phyloP scores from a whole-genome alignment of 2,113 vertebrate genomes.

The Campylomormyrus numenius region DNA sequence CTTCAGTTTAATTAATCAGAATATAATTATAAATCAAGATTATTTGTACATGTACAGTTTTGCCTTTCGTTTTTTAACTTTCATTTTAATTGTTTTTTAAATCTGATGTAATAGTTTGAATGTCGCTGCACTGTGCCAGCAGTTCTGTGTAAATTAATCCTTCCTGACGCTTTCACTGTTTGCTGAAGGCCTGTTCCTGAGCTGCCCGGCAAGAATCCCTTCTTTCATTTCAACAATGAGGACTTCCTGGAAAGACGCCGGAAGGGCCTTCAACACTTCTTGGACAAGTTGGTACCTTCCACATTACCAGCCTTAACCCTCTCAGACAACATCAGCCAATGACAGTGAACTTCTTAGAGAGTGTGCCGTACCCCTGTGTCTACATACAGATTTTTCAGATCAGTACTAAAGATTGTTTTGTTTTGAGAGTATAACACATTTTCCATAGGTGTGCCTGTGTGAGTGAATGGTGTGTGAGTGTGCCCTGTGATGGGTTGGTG shows the following conservation, averaged over 20 bases:
- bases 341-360: background rate
- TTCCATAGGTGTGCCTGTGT: too few species aligned
- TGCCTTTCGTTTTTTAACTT: background rate
- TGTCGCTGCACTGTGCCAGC: background rate
- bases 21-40: background rate
- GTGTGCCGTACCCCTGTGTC: background rate
- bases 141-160: background rate
- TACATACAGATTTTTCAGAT: background rate
- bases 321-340: background rate
- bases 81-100: background rate
- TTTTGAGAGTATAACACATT: background rate
- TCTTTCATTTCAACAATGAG: conserved; percentile 70
- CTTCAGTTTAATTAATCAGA: background rate
- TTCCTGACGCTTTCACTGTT: background rate
- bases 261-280: conserved; percentile 81
- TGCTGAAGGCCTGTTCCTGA: conserved; percentile 77
- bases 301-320: background rate
- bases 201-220: conserved; percentile 78
- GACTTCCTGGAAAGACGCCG: conserved; percentile 85
- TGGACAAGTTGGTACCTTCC: conserved; percentile 68
- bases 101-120: background rate
- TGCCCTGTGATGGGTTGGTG: too few species aligned
- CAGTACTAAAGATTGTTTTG: background rate
- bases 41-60: background rate
- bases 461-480: too few species aligned